Evolutionary conservation across 2,797 vertebrate species (phyloP), one percentile per base, ranked within the genome.

Genomic region (Poeciliopsis paucimaculata): DNA sequence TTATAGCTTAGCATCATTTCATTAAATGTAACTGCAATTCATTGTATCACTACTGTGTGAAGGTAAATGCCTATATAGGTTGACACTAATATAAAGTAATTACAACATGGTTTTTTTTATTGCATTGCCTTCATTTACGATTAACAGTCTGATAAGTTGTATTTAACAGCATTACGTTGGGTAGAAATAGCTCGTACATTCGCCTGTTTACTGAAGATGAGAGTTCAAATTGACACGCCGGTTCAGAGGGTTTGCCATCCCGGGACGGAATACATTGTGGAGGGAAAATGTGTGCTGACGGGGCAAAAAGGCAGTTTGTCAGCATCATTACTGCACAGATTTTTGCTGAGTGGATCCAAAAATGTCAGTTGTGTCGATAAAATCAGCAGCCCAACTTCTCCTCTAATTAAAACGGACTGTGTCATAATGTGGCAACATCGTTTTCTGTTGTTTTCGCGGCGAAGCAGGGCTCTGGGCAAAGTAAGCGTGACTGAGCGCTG

Each of bases 271-370:
- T 62, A 77, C 77, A 76, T 80, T 85, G 82, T 62, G 73, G 13
- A 0, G 20, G 10, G 31, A 70, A 79, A 79, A 74, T 71, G 49
- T 1, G 43, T 77, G 73, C 81, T 87, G 68, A 83, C 64, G 43
- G n/a, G 2, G 46, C 74, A 70, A 75, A 76, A 84, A 62, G 57
- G 78, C 64, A 1, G 13, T 79, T 79, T 55, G 76, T 86, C 79
- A 77, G 80, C 82, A 75, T 86, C 73, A 83, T 86, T 47, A 57
- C n/a, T 77, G 36, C 1, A 10, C 6, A 18, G 16, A 66, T 76
- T 86, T 34, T 84, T 76, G 84, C 78, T 86, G 82, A 85, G 76
- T 26, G 9, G 71, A 66, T 47, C 46, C 0, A 23, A 72, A 75
- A 62, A 53, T 53, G 77, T 85, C 77, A 73, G 62, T 75, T 13